Evolutionary conservation across 2,797 vertebrate genomes (phyloP).

Genomic region (Sebastes itinus): DNA sequence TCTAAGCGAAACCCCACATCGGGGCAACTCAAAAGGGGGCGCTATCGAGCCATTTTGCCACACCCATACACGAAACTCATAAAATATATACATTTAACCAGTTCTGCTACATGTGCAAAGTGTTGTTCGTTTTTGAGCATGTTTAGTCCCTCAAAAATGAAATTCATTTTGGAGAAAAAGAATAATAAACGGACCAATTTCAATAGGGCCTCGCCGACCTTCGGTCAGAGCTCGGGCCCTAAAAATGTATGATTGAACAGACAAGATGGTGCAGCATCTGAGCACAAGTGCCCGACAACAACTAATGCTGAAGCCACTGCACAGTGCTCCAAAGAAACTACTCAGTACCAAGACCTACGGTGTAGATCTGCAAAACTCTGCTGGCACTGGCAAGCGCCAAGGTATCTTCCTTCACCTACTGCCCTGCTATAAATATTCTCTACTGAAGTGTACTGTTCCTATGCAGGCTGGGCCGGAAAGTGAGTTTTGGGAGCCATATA

Average conservation of each 20-base stretch:
- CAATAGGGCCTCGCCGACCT: too few relatives aligned
- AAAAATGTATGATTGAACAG: too few relatives aligned
- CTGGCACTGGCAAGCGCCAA: neutral
- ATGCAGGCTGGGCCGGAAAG: neutral
- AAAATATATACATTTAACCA: too few relatives aligned
- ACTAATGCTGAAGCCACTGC: neutral
- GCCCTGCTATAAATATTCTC: conserved; percentile 12
- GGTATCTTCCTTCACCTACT: neutral
- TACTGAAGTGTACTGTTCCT: neutral
- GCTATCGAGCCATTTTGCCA: too few relatives aligned
- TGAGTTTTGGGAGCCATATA: conserved; percentile 10
- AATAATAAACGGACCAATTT: too few relatives aligned
- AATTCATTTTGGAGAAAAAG: too few relatives aligned
- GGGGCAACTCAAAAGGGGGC: too few relatives aligned
- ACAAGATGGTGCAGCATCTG: neutral
- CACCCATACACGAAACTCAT: too few relatives aligned
- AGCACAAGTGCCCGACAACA: neutral
- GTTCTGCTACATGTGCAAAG: too few relatives aligned
- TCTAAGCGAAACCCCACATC: too few relatives aligned
- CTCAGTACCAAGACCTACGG: neutral
- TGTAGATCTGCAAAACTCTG: neutral
- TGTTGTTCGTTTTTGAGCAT: too few relatives aligned
- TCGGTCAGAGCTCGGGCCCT: neutral
- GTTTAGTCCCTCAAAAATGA: too few relatives aligned
- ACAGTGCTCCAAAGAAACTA: neutral